These are phyloP conservation scores for Drosophila nr. perissopoda DNA, from an alignment of 2,888 invertebrate species.

Conservation along the genomic window DNA sequence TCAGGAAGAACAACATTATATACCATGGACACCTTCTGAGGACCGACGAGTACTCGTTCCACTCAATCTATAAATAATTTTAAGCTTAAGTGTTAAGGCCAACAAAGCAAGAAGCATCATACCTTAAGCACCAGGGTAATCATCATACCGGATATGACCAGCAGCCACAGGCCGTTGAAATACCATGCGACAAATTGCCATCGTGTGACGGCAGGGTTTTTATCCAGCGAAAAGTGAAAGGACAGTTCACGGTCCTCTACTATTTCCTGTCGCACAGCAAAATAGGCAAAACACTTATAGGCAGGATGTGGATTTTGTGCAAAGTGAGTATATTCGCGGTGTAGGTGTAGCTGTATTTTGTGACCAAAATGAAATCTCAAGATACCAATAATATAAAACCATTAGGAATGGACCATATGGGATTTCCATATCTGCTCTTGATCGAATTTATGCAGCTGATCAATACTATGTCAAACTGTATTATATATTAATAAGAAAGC, in stretches of 20 bases:
- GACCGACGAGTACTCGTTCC: conserved; percentile 20
- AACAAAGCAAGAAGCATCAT: background rate
- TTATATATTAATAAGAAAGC: background rate
- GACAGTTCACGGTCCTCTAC: conserved; percentile 49
- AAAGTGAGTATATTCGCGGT: background rate
- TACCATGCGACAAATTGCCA: conserved; percentile 55
- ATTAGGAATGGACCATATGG: background rate
- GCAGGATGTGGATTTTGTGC: background rate
- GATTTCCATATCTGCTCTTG: background rate
- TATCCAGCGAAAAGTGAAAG: conserved; percentile 26
- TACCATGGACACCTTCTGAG: conserved; percentile 42
- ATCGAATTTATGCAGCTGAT: background rate
- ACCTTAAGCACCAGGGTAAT: conserved; percentile 52
- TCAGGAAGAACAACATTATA: conserved; percentile 43
- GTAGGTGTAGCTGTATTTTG: background rate
- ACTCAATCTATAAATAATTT: conserved; percentile 38
- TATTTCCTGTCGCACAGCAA: conserved; percentile 37
- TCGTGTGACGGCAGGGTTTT: background rate
- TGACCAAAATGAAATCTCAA: background rate
- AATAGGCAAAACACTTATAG: background rate
- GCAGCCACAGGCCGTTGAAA: conserved; percentile 33
- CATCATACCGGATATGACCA: conserved; percentile 27
- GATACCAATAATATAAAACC: background rate
- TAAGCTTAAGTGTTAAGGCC: background rate
- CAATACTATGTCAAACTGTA: background rate